phyloP scores from a whole-genome alignment of 2,797 vertebrate species.

The Mus minutoides region DNA sequence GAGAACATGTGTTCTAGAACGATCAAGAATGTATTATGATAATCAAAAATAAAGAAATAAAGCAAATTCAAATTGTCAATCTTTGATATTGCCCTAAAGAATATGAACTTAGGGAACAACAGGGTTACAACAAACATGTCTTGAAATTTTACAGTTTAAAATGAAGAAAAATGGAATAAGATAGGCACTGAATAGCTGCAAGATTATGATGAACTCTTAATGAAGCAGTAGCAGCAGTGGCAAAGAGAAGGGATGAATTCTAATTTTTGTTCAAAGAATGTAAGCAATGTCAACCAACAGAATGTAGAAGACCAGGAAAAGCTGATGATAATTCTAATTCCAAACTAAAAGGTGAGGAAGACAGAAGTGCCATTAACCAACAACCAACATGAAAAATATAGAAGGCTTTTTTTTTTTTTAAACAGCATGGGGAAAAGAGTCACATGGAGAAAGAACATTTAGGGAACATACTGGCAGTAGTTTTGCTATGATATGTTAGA shows the following conservation, averaged over 20 bases:
- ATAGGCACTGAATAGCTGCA: neutral
- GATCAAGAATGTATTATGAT: neutral
- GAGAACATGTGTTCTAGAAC: neutral
- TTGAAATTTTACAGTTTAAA: neutral
- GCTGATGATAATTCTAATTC: neutral
- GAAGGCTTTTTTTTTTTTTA: neutral
- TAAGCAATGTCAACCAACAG: neutral
- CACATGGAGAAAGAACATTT: no score
- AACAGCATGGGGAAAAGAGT: no score
- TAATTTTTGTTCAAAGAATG: constrained; percentile 9
- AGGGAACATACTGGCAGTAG: neutral
- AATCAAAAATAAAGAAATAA: neutral
- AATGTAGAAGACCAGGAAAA: neutral
- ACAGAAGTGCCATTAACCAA: neutral
- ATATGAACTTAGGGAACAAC: neutral
- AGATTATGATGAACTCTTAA: neutral
- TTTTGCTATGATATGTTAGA: neutral
- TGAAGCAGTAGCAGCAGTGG: neutral
- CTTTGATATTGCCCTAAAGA: neutral
- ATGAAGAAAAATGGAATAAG: neutral
- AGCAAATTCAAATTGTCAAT: neutral
- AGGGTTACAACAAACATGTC: neutral
- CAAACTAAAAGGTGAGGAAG: neutral
- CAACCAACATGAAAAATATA: neutral
- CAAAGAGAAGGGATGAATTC: neutral